Evolutionary conservation across 1,140 invertebrate genomes (phyloP), one percentile per base, ranked within the genome.

Genomic region (Drosophila paulistorum): DNA sequence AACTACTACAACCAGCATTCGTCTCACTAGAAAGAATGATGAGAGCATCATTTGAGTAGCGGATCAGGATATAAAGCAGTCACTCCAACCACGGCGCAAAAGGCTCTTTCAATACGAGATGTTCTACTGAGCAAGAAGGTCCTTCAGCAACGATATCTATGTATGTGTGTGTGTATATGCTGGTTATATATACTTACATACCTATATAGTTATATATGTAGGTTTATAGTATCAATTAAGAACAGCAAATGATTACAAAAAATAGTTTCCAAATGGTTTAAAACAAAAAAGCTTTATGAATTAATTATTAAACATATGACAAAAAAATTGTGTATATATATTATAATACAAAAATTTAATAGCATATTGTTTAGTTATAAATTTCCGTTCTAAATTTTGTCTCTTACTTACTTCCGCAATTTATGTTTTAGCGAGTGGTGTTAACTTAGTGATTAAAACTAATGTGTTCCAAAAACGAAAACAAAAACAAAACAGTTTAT

Each of bases 11-110:
- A 91, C 90, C 5, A 90, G 81, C 41, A 91, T 91, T 69, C 81
- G 90, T 6, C 68, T 91, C 26, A 90, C 81, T 37, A 87, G 90
- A n/a, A 91, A 91, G 57, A 91, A 90, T 68, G 90, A 91, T 61
- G 90, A 91, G 51, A 91, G 90, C 80, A 91, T 91, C 72, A 91
- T 91, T 80, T 91, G 90, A 91, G 82, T 71, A 17, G 60, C 59
- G 30, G 68, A 70, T 35, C 51, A 78, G 33, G 64, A 45, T 51
- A 37, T 57, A 30, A 57, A 65, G 55, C 39, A 68, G 37, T 41
- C 65, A 45, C 23, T 5, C n/a, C 23, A n/a, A 66, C 17, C 60
- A 7, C 62, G 23, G 17, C 54, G 63, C 9, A 59, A 33, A 6
- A 62, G 33, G 7, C 66, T 45, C 7, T 89, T 89, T 35, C 81